Evolutionary conservation across 2,113 vertebrate species (phyloP).

Genomic region (Plecotus auritus): DNA sequence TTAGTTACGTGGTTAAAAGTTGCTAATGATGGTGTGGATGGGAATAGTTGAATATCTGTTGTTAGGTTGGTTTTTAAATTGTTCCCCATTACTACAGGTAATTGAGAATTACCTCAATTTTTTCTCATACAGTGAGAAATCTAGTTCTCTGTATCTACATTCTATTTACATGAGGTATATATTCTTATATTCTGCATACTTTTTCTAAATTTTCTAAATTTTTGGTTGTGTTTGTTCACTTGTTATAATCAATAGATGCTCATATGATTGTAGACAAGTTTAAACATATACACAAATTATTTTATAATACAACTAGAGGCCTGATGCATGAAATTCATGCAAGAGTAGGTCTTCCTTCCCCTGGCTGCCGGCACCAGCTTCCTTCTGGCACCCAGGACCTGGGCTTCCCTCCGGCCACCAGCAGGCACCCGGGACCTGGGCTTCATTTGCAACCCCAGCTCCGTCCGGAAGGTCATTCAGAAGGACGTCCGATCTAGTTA

Average conservation of each 20-base stretch:
- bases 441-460: no score
- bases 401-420: no score
- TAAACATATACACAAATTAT: neutral
- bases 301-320: neutral
- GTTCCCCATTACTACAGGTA: neutral
- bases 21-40: neutral
- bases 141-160: neutral
- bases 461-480: no score
- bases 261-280: neutral
- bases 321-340: no score
- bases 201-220: neutral
- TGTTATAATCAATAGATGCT: neutral
- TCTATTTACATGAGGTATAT: neutral
- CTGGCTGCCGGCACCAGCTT: no score
- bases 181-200: neutral
- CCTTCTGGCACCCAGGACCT: no score
- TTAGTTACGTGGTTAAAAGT: slow-evolving; percentile 15
- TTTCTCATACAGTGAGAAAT: neutral
- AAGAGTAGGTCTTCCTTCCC: no score
- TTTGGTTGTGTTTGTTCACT: neutral
- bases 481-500: no score
- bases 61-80: slow-evolving; percentile 20
- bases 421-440: no score
- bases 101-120: neutral
- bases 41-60: neutral